Evolutionary conservation across 2,797 vertebrate genomes (phyloP), one percentile per base, ranked within the genome.

Genomic region (Knipowitschia caucasica): DNA sequence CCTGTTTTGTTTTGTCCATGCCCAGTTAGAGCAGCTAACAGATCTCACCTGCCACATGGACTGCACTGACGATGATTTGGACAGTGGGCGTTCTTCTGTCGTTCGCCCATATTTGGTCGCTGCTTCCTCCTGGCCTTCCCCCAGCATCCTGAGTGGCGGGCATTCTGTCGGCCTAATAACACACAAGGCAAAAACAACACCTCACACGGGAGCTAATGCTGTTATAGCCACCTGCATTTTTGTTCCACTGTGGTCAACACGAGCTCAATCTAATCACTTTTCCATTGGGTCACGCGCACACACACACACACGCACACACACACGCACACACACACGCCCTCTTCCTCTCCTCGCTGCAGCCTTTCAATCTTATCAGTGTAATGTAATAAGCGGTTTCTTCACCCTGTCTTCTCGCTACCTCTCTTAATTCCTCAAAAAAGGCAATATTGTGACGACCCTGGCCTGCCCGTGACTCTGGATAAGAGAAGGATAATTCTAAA

Each of bases 391-490:
- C 60, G 61, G 67, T 79, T 84, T 82, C 86, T 89, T 81, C 56
- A 65, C 84, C 82, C 85, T 74, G 82, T 88, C 86, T 89, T 81
- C 78, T 79, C 77, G 65, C 86, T 82, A 83, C 86, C 80, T 86
- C 85, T 88, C 88, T 89, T 90, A 91, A 91, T 90, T 91, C 85
- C 77, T 90, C 84, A 87, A 86, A 90, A 90, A 87, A 86, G 89
- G 84, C 88, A 90, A 91, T 88, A 90, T 87, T 84, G 84, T 78
- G 78, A 78, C 69, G 79, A 67, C 86, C 76, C 73, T 67, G 75
- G 82, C 83, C 77, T 76, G 82, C 78, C 83, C 78, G 79, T 82
- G 80, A 87, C 84, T 83, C 81, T 71, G 82, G 85, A 87, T 85
- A 88, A 86, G 83, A 81, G 82, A 79, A 64, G 76, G 75, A 85